These are phyloP conservation scores for Mesocricetus auratus DNA, from an alignment of 2,113 vertebrate genomes.

Conservation along the genomic window DNA sequence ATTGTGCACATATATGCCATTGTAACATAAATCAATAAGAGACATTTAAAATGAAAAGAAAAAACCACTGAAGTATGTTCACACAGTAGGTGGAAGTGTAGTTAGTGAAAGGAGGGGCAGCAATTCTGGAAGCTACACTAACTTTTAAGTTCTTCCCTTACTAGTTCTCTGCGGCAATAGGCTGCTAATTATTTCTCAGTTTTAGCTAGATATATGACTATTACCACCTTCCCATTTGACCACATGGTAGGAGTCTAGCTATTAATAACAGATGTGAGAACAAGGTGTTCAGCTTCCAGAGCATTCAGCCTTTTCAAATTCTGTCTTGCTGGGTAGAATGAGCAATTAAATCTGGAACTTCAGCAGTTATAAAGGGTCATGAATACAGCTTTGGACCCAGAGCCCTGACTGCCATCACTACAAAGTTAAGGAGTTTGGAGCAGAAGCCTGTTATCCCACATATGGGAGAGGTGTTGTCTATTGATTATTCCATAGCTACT, in stretches of 20 bases:
- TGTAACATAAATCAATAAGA: background rate
- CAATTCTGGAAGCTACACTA: background rate
- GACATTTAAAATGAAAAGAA: background rate
- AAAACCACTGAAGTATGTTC: background rate
- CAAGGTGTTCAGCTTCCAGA: background rate
- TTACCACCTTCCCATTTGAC: background rate
- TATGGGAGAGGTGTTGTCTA: background rate
- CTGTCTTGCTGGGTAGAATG: background rate
- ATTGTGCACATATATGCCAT: background rate
- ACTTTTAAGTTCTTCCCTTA: background rate
- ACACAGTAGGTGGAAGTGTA: background rate
- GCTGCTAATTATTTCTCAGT: background rate
- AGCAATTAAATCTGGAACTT: background rate
- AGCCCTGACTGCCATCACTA: background rate
- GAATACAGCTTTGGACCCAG: background rate
- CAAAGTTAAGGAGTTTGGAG: background rate
- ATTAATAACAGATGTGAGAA: background rate
- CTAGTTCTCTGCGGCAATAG: background rate
- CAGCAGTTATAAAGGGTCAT: background rate
- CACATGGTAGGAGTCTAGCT: conserved; percentile 29
- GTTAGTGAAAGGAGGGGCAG: background rate
- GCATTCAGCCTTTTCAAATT: background rate
- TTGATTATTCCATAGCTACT: background rate
- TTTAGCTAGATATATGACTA: background rate
- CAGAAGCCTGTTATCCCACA: background rate